phyloP scores from a whole-genome alignment of 2,797 vertebrate species.

The Yasuhikotakia modesta region DNA sequence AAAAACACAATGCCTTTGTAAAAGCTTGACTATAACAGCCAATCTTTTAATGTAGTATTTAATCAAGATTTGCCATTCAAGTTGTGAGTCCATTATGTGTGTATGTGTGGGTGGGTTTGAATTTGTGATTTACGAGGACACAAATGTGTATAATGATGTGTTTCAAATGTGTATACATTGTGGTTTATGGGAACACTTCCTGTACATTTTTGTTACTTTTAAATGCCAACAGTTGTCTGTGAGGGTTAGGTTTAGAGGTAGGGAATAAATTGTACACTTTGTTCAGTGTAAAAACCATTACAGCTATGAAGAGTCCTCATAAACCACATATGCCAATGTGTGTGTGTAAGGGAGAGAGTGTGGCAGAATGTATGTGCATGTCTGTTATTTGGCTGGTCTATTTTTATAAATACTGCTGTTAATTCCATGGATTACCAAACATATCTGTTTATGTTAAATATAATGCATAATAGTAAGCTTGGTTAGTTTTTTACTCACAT shows the following conservation, averaged over 20 bases:
- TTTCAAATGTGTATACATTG: too few species aligned
- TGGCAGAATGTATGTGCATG: conserved; percentile 19
- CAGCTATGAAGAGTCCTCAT: too few species aligned
- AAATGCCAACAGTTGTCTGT: too few species aligned
- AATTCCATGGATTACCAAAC: conserved; percentile 77
- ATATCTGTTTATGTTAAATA: conserved; percentile 55
- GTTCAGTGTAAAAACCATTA: too few species aligned
- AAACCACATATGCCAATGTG: conserved; percentile 1
- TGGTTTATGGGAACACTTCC: too few species aligned
- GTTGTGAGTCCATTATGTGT: not conserved
- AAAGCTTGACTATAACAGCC: conserved; percentile 1
- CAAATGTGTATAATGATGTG: too few species aligned
- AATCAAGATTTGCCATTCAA: conserved; percentile 28
- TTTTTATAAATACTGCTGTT: conserved; percentile 73
- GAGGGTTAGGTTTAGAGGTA: too few species aligned
- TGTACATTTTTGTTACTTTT: too few species aligned
- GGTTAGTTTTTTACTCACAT: too few species aligned
- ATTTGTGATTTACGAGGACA: too few species aligned
- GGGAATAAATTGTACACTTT: too few species aligned
- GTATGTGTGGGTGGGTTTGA: too few species aligned
- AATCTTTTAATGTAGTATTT: conserved; percentile 20
- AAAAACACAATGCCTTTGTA: conserved; percentile 29
- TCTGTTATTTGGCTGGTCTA: conserved; percentile 49
- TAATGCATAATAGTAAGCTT: conserved; percentile 33
- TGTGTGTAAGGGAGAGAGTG: conserved; percentile 62